Evolutionary conservation across 1,140 invertebrate genomes (phyloP).

Genomic region (Arctopsyche grandis): DNA sequence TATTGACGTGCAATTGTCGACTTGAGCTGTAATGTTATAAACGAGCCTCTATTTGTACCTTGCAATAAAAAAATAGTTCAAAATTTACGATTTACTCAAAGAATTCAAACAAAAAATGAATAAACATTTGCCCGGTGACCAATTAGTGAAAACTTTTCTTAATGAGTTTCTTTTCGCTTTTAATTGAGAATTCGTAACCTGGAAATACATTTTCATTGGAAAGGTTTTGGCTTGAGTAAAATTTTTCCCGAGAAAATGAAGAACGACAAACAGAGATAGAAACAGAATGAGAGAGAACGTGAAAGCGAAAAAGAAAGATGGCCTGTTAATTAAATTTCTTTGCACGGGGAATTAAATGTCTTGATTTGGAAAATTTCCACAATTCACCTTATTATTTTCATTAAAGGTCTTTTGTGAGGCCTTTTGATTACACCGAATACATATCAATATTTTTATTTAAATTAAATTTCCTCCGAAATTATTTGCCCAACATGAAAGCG

Average conservation of each 20-base stretch:
- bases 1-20: too few species aligned
- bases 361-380: constrained; percentile 44
- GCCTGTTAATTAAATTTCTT: constrained; percentile 48
- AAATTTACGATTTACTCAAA: not conserved
- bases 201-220: constrained; percentile 9
- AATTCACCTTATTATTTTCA: constrained; percentile 36
- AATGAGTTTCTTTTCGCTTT: constrained; percentile 36
- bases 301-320: constrained; percentile 25
- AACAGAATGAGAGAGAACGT: not conserved
- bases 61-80: too few species aligned
- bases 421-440: too few species aligned
- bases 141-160: constrained; percentile 35
- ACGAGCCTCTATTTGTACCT: too few species aligned
- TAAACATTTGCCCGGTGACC: not conserved
- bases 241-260: not conserved
- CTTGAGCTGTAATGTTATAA: too few species aligned
- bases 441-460: too few species aligned
- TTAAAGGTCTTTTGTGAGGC: not conserved
- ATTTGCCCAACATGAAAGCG: too few species aligned
- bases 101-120: too few species aligned
- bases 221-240: not conserved
- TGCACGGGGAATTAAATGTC: constrained; percentile 44
- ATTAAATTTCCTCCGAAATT: too few species aligned
- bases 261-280: not conserved
- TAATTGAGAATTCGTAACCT: not conserved